Evolutionary conservation across 2,888 invertebrate genomes (phyloP), one percentile per base, ranked within the genome.

Genomic region (Drosophila trichaetosa): DNA sequence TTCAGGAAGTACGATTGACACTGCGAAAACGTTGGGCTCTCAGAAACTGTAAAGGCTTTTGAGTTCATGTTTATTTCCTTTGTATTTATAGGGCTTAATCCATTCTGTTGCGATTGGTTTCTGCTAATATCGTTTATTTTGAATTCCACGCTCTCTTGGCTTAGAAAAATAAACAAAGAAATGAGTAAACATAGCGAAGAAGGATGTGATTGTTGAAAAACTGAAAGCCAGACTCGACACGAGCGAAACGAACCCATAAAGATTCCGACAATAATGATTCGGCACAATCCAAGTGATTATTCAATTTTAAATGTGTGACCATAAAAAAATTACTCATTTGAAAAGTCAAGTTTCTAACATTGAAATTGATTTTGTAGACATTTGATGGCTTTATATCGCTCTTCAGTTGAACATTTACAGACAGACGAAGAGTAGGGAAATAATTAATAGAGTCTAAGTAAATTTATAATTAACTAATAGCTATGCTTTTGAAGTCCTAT

Each of bases 261-360:
- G 83, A 85, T 72, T 82, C 88, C 83, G 83, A 87, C 85, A 87
- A 73, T 73, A 54, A 80, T 83, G 88, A 83, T 80, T 57, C 65
- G 69, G 83, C 88, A 88, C 29, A 82, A 87, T 72, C 57, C 13
- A 52, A 61, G 79, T 80, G 88, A 83, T 85, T 76, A 82, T 76
- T 68, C 68, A 84, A 79, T 69, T 72, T 73, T 51, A 68, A 69
- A 82, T 75, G 61, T 66, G 61, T 68, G 71, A n/a, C 51, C 57
- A 34, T 24, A 68, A 27, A 42, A 40, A 60, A 52, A 21, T 76
- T 21, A 53, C 13, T 21, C 18, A 31, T 61, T 62, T 61, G n/a
- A 36, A 61, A 61, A 36, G 33, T 42, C 40, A 38, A 49, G 40
- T 33, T 48, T 24, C 33, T 16, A 40, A 31, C 57, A 53, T 38